Evolutionary conservation across 2,113 vertebrate species (phyloP), one percentile per base, ranked within the genome.

Genomic region (Hippocampus barbouri): DNA sequence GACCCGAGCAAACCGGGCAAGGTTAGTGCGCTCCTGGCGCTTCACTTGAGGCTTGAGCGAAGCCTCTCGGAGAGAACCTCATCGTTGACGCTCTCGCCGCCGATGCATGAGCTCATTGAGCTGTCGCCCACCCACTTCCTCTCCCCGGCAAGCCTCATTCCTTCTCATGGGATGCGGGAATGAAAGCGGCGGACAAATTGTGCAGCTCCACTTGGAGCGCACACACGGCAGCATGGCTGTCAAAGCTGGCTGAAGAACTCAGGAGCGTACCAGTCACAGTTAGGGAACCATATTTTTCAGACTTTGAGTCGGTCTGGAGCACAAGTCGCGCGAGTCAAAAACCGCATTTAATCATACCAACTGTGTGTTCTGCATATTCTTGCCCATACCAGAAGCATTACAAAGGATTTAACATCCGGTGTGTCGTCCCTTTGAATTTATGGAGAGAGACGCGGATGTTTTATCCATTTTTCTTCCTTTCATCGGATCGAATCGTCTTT

Each of bases 391-490:
- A 60, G 27, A 60, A 60, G 23, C 57, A 38, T 61, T 34, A 61
- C n/a, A 43, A 25, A 60, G 27, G 23, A 69, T 21, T 25, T 54
- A 54, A 76, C 61, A 70, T 78, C 68, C 65, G 54, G 11, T 64
- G 67, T 75, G 79, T 14, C 21, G 21, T 18, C 68, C 76, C 82
- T 80, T 83, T 82, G 57, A 73, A 72, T 81, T 80, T 80, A 80
- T 74, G 71, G 25, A 64, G 34, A 71, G 74, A 80, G 71, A 68
- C 68, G 62, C 65, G 77, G 67, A 51, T 18, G 82, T 72, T 57
- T 57, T 57, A 57, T 57, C 21, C 68, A 41, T 62, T 67, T 74
- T 77, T 78, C 68, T 84, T 71, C 77, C 77, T 73, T 62, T 20
- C 73, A 60, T 60, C 57, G 14, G 4, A 30, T 72, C 61, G 73